Evolutionary conservation across 2,888 invertebrate species (phyloP).

Genomic region (Elgonia sp.): DNA sequence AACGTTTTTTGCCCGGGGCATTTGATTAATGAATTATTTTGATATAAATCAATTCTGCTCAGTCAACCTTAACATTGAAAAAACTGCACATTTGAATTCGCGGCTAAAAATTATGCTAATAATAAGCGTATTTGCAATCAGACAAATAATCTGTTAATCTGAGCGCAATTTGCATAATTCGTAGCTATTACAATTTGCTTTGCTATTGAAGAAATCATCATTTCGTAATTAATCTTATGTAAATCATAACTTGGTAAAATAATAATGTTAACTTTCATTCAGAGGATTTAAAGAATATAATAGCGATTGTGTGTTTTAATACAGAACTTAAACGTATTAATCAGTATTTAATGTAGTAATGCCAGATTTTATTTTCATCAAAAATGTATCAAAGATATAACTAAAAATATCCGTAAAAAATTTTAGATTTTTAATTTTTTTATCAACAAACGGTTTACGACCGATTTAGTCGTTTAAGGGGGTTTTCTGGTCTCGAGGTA

Average conservation of each 20-base stretch:
- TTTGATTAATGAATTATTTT: constrained; percentile 58
- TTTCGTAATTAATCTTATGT: constrained; percentile 39
- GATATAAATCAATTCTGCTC: constrained; percentile 48
- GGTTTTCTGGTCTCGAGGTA: too few relatives aligned
- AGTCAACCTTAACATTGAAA: constrained; percentile 31
- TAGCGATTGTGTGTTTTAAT: neutral
- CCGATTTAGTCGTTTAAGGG: too few relatives aligned
- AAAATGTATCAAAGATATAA: too few relatives aligned
- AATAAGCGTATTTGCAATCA: constrained; percentile 46
- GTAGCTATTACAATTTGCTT: constrained; percentile 28
- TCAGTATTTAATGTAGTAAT: too few relatives aligned
- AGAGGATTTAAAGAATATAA: constrained; percentile 3
- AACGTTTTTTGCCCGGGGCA: constrained; percentile 27
- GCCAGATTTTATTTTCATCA: too few relatives aligned
- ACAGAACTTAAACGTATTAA: too few relatives aligned
- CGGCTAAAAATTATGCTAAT: constrained; percentile 16
- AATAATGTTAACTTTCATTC: constrained; percentile 20
- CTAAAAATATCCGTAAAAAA: too few relatives aligned
- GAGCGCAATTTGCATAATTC: constrained; percentile 34
- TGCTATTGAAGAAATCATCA: constrained; percentile 37
- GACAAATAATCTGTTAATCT: constrained; percentile 53
- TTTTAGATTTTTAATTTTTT: too few relatives aligned
- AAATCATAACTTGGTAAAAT: neutral
- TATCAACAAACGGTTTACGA: too few relatives aligned
- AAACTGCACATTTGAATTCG: constrained; percentile 4